phyloP scores from a whole-genome alignment of 2,888 invertebrate species.

The Eurytoma adleriae region DNA sequence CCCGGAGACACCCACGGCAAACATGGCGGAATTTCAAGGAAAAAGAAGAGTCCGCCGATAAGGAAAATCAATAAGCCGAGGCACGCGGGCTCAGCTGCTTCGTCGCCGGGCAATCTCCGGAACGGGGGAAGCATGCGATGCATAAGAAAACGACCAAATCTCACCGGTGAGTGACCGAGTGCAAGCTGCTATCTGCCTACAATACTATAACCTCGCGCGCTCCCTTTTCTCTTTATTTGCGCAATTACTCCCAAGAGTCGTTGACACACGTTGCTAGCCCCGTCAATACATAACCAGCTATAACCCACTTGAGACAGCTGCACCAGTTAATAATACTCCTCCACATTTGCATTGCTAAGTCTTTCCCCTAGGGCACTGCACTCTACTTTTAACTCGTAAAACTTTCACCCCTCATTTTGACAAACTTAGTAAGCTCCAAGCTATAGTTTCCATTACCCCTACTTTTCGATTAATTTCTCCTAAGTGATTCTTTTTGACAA shows the following conservation, averaged over 20 bases:
- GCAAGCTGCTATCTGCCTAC: neutral
- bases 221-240: conserved; percentile 23
- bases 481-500: too few relatives aligned
- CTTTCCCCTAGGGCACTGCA: neutral
- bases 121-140: conserved; percentile 66
- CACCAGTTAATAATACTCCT: neutral
- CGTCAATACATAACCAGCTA: neutral
- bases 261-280: conserved; percentile 8
- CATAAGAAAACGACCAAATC: conserved; percentile 64
- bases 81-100: conserved; percentile 36
- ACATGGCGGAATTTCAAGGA: conserved; percentile 14
- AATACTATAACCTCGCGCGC: neutral
- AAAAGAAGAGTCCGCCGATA: conserved; percentile 26
- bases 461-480: too few relatives aligned
- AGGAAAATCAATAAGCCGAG: conserved; percentile 54
- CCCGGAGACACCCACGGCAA: neutral
- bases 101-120: neutral
- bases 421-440: too few relatives aligned
- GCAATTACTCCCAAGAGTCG: conserved; percentile 23
- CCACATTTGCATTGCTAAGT: neutral
- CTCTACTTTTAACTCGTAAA: neutral
- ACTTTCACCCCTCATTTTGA: neutral
- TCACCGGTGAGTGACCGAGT: conserved; percentile 62
- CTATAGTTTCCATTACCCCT: too few relatives aligned
- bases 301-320: conserved; percentile 15